Base-by-base conservation (phyloP, 1,140 invertebrate species). In the Rhyzopertha dominica region DNA sequence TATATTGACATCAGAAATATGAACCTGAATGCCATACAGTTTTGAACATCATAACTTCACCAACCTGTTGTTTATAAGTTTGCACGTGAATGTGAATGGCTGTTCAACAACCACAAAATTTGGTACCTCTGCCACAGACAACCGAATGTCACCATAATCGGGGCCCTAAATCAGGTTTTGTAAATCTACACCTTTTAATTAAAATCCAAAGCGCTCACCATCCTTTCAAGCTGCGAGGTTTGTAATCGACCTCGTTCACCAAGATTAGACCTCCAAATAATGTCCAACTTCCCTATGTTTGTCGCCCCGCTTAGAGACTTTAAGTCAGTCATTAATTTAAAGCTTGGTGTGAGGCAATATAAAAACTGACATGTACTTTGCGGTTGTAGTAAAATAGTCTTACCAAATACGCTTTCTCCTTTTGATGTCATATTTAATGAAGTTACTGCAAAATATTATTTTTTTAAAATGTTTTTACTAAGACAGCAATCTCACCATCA, bases 221-320 rank as follows among this genome's bases (percentile, higher is more conserved):
- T 84, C 74, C 92, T 77, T 66, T 94, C 86, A 23, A 98, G 67
- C 62, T 94, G 91, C 72, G 92, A 95, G 10, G 95, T 98, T 74
- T 98, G 95, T 37, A 98, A 73, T 51, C 93, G 76, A 20, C 95
- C 95, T 62, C 87, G 82, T 71, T 98, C 95, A 5, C 95, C 95
- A 49, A 97, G 80, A 72, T 92, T 90, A 26, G 90, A 93, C 61
- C 92, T 79, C 96, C 96, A 99, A 4, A 95, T 85, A 63, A 99
- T 98, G 71, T 98, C 95, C 14, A 98, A 70, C 72, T 98, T 98
- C 1, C 95, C 95, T 59, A 97, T 93, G 68, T 88, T 91, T 26
- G 85, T 94, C 1, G 89, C 81, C 49, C 84, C 83, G 54, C 83
- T 82, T 37, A 93, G 69, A 35, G 83, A 72, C 59, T 87, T 85